Base-by-base conservation (phyloP, 2,797 vertebrate genomes). In the Rhinoraja longicauda region DNA sequence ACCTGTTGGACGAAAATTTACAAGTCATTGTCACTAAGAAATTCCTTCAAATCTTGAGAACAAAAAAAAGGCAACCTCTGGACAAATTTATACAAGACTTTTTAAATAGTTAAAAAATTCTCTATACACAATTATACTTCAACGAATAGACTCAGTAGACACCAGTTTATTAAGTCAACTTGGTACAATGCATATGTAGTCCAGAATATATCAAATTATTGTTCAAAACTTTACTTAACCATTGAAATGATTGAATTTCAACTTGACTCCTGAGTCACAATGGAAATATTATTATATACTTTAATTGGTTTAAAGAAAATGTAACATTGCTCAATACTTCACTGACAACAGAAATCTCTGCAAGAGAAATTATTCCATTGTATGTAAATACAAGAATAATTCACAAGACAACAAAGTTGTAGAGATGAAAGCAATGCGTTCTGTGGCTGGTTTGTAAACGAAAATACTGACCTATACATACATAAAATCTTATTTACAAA, bases 401-500 rank as follows among this genome's bases (percentile, higher is more conserved):
- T 70, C 62, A 92, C 12, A 73, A 45, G 24, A 57, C 36, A 21
- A 73, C 64, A 92, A 29, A 92, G 6, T 75, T 72, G 64, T 72
- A 24, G 32, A 39, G 64, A 19, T 70, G 88, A 90, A 84, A 36
- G 64, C 32, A 39, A 36, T 90, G 88, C 32, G 17, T 24, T 39
- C 67, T 19, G 21, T 32, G 57, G 17, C 24, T 73, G 36, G 67
- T 75, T 29, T 57, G 70, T 73, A 75, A 75, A 45, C 75, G 53
- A 91, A 90, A 72, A 91, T 88, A 88, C 19, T 92, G 90, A 53
- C 24, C 62, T 67, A 67, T 67, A 67, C 59, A 88, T 67, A 36
- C 72, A 92, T 92, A 92, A 45, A 79, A 73, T 75, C 67, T 70
- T 2, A 13, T 92, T 75, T 92, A 92, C 39, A 72, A 92, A 92